These are phyloP conservation scores for Semotilus atromaculatus DNA, from an alignment of 2,797 vertebrate species.

Conservation along the genomic window DNA sequence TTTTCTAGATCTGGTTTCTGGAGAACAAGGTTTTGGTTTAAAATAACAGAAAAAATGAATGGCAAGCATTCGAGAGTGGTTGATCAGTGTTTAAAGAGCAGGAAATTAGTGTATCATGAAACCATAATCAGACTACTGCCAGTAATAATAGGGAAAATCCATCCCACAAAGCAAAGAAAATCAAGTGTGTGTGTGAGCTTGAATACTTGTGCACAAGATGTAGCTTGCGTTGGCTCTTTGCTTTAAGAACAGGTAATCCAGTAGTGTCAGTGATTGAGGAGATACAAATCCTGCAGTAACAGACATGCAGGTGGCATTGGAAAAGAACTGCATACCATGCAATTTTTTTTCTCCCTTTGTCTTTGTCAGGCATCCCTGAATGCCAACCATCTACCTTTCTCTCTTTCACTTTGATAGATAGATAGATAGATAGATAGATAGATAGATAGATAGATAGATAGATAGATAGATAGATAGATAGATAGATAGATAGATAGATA, in stretches of 20 bases:
- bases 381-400: neutral
- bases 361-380: slow-evolving; percentile 27
- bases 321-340: slow-evolving; percentile 74
- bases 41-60: neutral
- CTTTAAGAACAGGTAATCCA: slow-evolving; percentile 83
- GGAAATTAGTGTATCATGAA: slow-evolving; percentile 58
- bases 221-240: slow-evolving; percentile 77
- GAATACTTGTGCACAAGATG: slow-evolving; percentile 77
- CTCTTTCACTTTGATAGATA: neutral
- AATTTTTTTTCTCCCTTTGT: slow-evolving; percentile 52
- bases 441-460: neutral
- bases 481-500: neutral
- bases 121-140: slow-evolving; percentile 58
- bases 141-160: slow-evolving; percentile 62
- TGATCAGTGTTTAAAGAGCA: slow-evolving; percentile 21
- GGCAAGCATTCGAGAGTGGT: neutral
- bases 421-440: slow-evolving; percentile 5
- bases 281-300: slow-evolving; percentile 82
- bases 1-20: neutral
- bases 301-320: slow-evolving; percentile 80
- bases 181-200: slow-evolving; percentile 70
- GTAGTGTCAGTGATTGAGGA: slow-evolving; percentile 84
- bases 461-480: slow-evolving; percentile 1
- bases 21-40: neutral
- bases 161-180: slow-evolving; percentile 64